These are phyloP conservation scores for Pantherophis guttatus DNA, from an alignment of 2,113 vertebrate species.

Conservation along the genomic window DNA sequence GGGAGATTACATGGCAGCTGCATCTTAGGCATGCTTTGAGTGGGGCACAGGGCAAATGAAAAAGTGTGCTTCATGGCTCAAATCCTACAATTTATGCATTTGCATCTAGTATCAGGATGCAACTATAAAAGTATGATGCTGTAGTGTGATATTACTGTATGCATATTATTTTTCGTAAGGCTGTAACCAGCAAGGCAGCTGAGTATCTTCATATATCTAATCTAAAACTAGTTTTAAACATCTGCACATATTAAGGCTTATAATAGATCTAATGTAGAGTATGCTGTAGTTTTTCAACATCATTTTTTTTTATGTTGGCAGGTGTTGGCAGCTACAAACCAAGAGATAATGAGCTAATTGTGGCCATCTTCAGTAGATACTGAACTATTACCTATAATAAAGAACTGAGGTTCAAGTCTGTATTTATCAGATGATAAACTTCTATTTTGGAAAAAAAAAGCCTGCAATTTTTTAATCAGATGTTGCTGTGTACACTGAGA, in stretches of 20 bases:
- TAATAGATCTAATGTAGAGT: neutral
- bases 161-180: neutral
- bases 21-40: neutral
- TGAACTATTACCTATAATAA: conserved; percentile 15
- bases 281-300: neutral
- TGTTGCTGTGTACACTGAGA: too few relatives aligned
- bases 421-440: neutral
- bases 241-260: neutral
- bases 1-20: neutral
- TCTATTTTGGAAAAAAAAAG: too few relatives aligned
- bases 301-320: neutral
- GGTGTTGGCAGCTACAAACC: conserved; percentile 62
- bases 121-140: neutral
- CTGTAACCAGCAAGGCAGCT: neutral
- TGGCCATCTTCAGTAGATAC: conserved; percentile 64
- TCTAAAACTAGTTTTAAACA: neutral
- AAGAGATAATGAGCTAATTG: conserved; percentile 39
- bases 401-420: neutral
- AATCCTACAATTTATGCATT: neutral
- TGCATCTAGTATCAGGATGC: neutral
- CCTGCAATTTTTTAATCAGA: too few relatives aligned
- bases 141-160: neutral
- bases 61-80: neutral
- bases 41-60: neutral
- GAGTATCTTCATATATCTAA: neutral